phyloP scores from a whole-genome alignment of 2,113 vertebrate genomes.

The Rutilus rutilus region DNA sequence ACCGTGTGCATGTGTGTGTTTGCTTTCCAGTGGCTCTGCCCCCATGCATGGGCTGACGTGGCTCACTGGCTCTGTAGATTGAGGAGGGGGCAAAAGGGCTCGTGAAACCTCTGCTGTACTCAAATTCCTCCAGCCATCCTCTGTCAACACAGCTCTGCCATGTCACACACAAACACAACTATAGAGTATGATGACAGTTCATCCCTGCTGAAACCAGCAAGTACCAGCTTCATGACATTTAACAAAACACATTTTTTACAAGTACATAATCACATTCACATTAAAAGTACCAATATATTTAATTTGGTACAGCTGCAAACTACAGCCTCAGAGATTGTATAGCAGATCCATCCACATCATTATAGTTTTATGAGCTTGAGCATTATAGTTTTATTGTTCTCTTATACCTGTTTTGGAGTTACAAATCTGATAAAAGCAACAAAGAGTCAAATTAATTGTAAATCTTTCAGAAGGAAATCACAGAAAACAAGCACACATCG shows the following conservation, averaged over 20 bases:
- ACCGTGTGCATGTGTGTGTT: slow-evolving; percentile 35
- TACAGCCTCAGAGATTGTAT: background rate
- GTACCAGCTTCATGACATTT: background rate
- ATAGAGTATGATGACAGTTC: background rate
- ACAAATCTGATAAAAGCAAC: background rate
- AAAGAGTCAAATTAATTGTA: background rate
- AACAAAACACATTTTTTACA: background rate
- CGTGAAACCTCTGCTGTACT: slow-evolving; percentile 35
- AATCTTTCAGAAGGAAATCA: background rate
- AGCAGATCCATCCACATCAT: background rate
- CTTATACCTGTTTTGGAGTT: background rate
- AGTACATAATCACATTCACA: background rate
- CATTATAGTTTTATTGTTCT: background rate
- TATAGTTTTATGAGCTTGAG: background rate
- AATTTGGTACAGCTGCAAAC: background rate
- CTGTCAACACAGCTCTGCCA: slow-evolving; percentile 44
- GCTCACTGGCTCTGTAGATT: slow-evolving; percentile 57
- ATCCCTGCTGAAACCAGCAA: background rate
- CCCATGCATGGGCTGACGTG: slow-evolving; percentile 66
- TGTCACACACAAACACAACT: slow-evolving; percentile 20
- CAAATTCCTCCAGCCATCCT: slow-evolving; percentile 53
- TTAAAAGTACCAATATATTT: background rate
- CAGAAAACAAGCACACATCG: background rate
- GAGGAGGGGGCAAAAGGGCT: slow-evolving; percentile 37
- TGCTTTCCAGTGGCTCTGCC: slow-evolving; percentile 41